phyloP scores from a whole-genome alignment of 2,888 invertebrate genomes.

The Allophyes oxyacanthae region DNA sequence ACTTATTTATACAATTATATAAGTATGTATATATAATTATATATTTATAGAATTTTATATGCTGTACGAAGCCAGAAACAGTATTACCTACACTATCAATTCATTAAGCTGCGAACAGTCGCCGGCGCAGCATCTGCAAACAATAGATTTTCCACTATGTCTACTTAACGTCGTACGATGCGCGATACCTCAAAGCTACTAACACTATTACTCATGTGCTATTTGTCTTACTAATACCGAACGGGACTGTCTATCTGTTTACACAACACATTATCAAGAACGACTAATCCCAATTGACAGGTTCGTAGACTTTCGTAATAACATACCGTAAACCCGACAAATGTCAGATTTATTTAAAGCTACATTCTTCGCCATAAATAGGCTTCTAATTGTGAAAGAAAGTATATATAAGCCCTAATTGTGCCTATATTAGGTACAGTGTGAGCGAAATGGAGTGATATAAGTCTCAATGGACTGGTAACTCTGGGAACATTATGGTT shows the following conservation, averaged over 20 bases:
- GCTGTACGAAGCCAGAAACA: too few species aligned
- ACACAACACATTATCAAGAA: conserved; percentile 30
- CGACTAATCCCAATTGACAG: conserved; percentile 30
- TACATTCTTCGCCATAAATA: conserved; percentile 25
- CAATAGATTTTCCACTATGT: too few species aligned
- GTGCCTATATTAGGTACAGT: conserved; percentile 30
- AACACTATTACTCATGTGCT: too few species aligned
- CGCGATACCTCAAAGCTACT: too few species aligned
- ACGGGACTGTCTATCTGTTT: conserved; percentile 34
- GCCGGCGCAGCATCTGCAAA: too few species aligned
- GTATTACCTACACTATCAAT: too few species aligned
- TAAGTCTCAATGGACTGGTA: neutral
- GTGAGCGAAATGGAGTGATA: conserved; percentile 4
- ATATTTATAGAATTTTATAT: too few species aligned
- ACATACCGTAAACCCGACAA: conserved; percentile 12
- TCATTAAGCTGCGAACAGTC: too few species aligned
- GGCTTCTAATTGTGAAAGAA: neutral
- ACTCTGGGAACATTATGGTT: neutral
- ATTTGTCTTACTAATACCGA: conserved; percentile 20
- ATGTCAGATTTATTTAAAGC: conserved; percentile 27
- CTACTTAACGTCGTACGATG: too few species aligned
- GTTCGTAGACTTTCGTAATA: conserved; percentile 16
- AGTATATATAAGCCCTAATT: conserved; percentile 23
- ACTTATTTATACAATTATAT: too few species aligned
- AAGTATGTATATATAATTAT: too few species aligned